A percentile compares a stretch with the other conserved stretches of the same genome.
Evolutionary conservation across 2,888 invertebrate genomes (phyloP).

Genomic region (Xanthia icteritia): DNA sequence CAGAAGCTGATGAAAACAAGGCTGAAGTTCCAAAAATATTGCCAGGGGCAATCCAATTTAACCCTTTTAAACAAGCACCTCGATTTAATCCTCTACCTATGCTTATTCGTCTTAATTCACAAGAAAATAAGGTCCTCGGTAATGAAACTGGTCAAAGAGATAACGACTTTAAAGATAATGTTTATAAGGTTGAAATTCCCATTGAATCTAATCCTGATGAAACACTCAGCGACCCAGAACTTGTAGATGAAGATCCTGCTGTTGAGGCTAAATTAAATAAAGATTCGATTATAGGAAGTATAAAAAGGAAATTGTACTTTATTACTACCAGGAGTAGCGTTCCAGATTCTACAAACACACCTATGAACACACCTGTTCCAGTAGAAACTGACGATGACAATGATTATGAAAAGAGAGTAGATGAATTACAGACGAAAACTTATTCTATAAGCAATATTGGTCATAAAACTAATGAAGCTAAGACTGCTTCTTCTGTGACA

Average conservation of each 20-base stretch:
- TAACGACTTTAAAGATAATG: constrained; percentile 10
- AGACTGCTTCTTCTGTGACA: constrained; percentile 14
- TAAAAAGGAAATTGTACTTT: constrained; percentile 57
- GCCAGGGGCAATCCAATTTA: constrained; percentile 1
- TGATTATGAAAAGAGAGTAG: constrained; percentile 28
- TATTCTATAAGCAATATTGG: constrained; percentile 26
- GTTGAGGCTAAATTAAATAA: constrained; percentile 20
- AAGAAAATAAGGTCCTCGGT: constrained; percentile 20
- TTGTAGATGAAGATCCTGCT: constrained; percentile 50
- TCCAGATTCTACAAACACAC: constrained; percentile 26
- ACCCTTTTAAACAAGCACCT: constrained; percentile 36
- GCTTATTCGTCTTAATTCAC: constrained; percentile 45
- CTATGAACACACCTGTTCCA: constrained; percentile 28
- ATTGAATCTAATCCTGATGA: constrained; percentile 36
- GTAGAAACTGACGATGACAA: background rate
- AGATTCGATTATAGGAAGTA: constrained; percentile 35
- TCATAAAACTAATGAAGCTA: constrained; percentile 15
- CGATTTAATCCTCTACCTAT: constrained; percentile 35
- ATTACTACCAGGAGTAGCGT: constrained; percentile 32
- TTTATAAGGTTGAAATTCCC: constrained; percentile 20
- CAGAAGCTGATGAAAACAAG: background rate
- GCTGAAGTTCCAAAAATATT: constrained; percentile 12
- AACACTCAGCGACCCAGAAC: constrained; percentile 59
- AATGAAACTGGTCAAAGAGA: background rate
- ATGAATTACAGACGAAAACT: constrained; percentile 23